Evolutionary conservation across 2,797 vertebrate species (phyloP).

Genomic region (Lagodon rhomboides): DNA sequence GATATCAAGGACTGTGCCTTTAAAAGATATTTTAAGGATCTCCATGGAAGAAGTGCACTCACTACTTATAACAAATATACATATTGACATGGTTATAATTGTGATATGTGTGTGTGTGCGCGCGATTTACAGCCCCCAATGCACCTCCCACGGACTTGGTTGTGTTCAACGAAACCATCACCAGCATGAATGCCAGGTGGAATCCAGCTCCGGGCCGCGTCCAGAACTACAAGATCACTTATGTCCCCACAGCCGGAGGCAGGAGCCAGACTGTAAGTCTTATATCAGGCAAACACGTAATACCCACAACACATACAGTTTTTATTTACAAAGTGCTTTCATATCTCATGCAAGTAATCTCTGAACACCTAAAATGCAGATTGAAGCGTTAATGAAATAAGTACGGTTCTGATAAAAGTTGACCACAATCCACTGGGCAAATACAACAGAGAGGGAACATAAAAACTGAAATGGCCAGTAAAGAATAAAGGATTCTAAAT

Average conservation of each 20-base stretch:
- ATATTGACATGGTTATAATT: constrained; percentile 37
- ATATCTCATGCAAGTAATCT: not conserved
- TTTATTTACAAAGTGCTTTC: not conserved
- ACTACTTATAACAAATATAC: not conserved
- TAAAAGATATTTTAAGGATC: constrained; percentile 63
- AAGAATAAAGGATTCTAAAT: no score
- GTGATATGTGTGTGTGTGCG: constrained; percentile 30
- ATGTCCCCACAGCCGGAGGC: constrained; percentile 90
- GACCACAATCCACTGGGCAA: not conserved
- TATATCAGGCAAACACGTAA: not conserved
- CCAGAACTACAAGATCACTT: constrained; percentile 93
- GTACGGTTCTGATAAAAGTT: not conserved
- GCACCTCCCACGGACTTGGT: constrained; percentile 94
- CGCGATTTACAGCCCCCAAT: constrained; percentile 84
- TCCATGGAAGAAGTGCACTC: constrained; percentile 3
- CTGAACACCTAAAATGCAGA: not conserved
- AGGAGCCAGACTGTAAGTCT: constrained; percentile 88
- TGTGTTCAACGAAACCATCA: constrained; percentile 95
- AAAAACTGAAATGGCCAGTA: not conserved
- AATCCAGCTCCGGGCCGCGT: constrained; percentile 92
- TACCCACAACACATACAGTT: not conserved
- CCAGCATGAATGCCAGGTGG: constrained; percentile 94
- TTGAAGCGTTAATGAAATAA: not conserved
- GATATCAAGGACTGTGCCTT: constrained; percentile 78
- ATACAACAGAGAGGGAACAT: not conserved